Conservation (phyloP, 2,113 vertebrate genomes). For the Scalopus aquaticus region DNA sequence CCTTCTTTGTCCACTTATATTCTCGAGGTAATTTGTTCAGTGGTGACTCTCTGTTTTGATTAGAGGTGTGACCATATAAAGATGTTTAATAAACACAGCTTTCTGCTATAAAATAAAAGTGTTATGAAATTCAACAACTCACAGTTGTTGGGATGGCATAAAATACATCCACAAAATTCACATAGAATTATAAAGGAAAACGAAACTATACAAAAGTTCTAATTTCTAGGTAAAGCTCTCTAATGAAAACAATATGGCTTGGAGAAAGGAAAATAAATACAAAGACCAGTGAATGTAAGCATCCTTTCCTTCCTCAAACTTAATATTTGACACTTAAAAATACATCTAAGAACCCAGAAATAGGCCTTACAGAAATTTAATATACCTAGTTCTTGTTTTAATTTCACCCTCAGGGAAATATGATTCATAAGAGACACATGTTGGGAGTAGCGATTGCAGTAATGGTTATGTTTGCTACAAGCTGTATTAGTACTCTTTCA, state of each 20-base stretch:
- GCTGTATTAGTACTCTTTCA: not conserved
- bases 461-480: not conserved
- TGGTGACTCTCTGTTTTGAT: not conserved
- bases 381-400: conserved; percentile 41
- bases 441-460: not conserved
- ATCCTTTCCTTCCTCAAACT: conserved; percentile 7
- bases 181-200: conserved; percentile 8
- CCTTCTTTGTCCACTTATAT: not conserved
- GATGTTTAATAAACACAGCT: not conserved
- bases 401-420: conserved; percentile 49
- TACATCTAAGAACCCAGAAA: not conserved
- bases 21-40: not conserved
- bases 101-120: not conserved
- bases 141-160: not conserved
- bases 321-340: conserved; percentile 40
- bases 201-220: not conserved
- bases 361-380: conserved; percentile 28
- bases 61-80: not conserved
- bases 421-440: conserved; percentile 3
- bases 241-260: conserved; percentile 19
- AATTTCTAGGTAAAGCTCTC: not conserved
- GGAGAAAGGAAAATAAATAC: conserved; percentile 37
- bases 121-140: conserved; percentile 31
- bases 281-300: conserved; percentile 6
- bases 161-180: not conserved